These are phyloP conservation scores for Bombus ignitus DNA, from an alignment of 1,140 invertebrate species.

Conservation along the genomic window DNA sequence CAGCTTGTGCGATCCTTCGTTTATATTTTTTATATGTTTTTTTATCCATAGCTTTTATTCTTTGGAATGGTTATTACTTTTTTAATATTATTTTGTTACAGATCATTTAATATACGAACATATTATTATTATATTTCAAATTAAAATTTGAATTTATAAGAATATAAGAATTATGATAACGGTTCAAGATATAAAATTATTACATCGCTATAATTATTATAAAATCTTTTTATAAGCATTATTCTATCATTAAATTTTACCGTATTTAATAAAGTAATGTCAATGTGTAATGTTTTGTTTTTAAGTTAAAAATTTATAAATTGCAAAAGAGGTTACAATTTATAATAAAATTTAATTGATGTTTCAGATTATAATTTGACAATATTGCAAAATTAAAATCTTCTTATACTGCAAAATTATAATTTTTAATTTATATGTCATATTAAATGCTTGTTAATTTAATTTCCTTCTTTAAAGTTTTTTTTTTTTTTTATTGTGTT, in stretches of 20 bases:
- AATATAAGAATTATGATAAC: neutral
- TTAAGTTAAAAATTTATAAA: neutral
- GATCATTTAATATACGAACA: neutral
- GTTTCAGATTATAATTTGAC: neutral
- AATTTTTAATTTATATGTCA: neutral
- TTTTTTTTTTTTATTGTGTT: slow-evolving; percentile 2
- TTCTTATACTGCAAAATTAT: neutral
- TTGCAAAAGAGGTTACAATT: neutral
- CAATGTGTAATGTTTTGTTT: neutral
- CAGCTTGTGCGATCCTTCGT: slow-evolving; percentile 54
- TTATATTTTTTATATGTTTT: slow-evolving; percentile 21
- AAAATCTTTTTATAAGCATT: neutral
- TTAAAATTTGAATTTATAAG: neutral
- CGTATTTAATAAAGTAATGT: neutral
- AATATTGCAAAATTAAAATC: neutral
- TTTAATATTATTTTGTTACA: neutral
- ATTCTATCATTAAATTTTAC: neutral
- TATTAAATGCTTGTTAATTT: neutral
- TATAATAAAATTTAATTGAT: slow-evolving; percentile 13
- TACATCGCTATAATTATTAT: neutral
- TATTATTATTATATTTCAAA: neutral
- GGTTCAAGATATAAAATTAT: neutral
- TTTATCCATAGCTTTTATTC: slow-evolving; percentile 29
- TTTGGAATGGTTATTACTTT: neutral
- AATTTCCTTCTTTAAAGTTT: neutral